Evolutionary conservation across 2,113 vertebrate species (phyloP).

Genomic region (Nipponia nippon): DNA sequence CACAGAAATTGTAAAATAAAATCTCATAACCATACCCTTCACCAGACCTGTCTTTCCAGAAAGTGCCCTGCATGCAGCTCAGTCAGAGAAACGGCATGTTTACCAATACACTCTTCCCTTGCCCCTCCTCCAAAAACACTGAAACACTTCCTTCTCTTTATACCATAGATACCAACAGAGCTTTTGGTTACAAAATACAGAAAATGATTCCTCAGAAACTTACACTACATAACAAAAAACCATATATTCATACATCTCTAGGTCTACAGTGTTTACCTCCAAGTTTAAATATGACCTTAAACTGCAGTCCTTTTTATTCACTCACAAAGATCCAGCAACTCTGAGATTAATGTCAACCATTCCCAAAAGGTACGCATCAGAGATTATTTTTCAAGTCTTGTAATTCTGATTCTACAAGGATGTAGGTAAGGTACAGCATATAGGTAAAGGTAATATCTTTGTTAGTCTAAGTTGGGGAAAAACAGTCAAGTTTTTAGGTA

Average conservation of each 20-base stretch:
- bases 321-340: not conserved
- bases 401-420: not conserved
- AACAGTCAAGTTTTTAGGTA: not conserved
- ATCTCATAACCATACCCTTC: not conserved
- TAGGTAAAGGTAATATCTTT: not conserved
- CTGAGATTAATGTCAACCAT: not conserved
- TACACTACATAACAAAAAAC: not conserved
- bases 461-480: not conserved
- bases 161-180: not conserved
- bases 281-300: not conserved
- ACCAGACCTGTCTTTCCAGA: constrained; percentile 6
- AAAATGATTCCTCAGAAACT: not conserved
- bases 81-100: not conserved
- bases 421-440: not conserved
- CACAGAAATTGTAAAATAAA: not conserved
- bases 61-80: not conserved
- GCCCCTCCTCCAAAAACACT: not conserved
- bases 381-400: not conserved
- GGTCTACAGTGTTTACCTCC: not conserved
- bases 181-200: not conserved
- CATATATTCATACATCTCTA: not conserved
- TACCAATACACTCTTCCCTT: not conserved
- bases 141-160: not conserved
- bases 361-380: not conserved
- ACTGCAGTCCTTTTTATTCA: not conserved